phyloP scores from a whole-genome alignment of 2,888 invertebrate species.

The Conchocele bisecta region DNA sequence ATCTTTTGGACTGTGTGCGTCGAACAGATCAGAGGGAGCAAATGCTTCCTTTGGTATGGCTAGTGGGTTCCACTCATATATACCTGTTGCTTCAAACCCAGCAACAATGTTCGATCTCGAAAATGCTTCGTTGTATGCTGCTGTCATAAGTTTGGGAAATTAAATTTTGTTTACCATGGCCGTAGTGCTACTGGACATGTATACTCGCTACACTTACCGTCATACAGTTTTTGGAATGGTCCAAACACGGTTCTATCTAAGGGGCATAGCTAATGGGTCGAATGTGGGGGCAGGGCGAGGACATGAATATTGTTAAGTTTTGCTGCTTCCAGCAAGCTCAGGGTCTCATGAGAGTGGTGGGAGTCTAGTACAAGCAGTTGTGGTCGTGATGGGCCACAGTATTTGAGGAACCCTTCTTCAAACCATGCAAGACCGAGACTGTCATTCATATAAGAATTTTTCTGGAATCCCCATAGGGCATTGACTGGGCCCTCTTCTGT shows the following conservation, averaged over 20 bases:
- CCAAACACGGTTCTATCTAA: slow-evolving; percentile 17
- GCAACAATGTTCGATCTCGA: not conserved
- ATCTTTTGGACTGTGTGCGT: too few species aligned
- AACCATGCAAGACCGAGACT: too few species aligned
- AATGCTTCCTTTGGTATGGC: not conserved
- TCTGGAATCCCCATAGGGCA: too few species aligned
- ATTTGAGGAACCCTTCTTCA: not conserved
- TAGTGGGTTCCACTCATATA: slow-evolving; percentile 5
- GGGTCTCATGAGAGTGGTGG: slow-evolving; percentile 9
- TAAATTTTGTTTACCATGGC: slow-evolving; percentile 6
- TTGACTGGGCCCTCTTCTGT: too few species aligned
- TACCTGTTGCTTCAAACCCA: slow-evolving; percentile 14
- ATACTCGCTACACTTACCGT: slow-evolving; percentile 3
- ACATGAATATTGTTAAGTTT: not conserved
- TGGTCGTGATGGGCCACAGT: slow-evolving; percentile 1
- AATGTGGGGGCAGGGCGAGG: slow-evolving; percentile 3
- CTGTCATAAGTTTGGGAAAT: slow-evolving; percentile 9
- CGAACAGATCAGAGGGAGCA: not conserved
- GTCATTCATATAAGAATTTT: too few species aligned
- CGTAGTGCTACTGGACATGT: not conserved
- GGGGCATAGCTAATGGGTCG: slow-evolving; percentile 16
- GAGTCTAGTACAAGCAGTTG: slow-evolving; percentile 11
- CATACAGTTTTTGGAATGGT: slow-evolving; percentile 8
- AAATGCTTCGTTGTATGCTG: slow-evolving; percentile 8
- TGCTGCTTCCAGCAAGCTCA: slow-evolving; percentile 3